Conservation (phyloP, 2,888 invertebrate species). For the Allygus modestus region DNA sequence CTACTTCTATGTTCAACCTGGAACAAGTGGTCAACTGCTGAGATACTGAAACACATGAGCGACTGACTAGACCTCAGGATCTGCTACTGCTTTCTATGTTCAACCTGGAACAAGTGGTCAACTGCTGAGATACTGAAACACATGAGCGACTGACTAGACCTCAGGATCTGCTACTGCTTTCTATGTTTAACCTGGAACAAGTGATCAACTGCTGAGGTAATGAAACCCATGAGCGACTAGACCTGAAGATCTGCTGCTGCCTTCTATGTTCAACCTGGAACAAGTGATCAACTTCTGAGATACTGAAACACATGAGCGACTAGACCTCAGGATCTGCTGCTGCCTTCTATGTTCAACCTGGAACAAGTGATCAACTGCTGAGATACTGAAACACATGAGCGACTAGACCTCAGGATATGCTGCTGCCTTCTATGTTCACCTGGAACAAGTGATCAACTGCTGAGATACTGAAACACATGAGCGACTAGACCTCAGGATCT, state of each 20-base stretch:
- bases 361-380: constrained; percentile 32
- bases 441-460: constrained; percentile 65
- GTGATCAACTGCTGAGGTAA: background rate
- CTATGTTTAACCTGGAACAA: constrained; percentile 73
- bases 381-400: background rate
- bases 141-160: constrained; percentile 66
- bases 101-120: constrained; percentile 71
- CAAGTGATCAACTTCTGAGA: constrained; percentile 7
- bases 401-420: constrained; percentile 72
- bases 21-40: constrained; percentile 29
- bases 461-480: background rate
- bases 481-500: constrained; percentile 72
- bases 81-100: constrained; percentile 73
- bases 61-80: constrained; percentile 71
- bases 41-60: background rate
- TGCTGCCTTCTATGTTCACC: constrained; percentile 74
- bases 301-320: background rate
- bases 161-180: constrained; percentile 73
- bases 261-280: constrained; percentile 73
- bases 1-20: constrained; percentile 74
- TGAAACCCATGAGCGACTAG: constrained; percentile 45
- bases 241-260: constrained; percentile 73
- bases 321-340: constrained; percentile 73
- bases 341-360: constrained; percentile 74
- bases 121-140: background rate